A percentile compares a stretch with the other conserved stretches of the same genome.
phyloP scores from a whole-genome alignment of 2,113 vertebrate genomes.

The Genyomyrus donnyi region DNA sequence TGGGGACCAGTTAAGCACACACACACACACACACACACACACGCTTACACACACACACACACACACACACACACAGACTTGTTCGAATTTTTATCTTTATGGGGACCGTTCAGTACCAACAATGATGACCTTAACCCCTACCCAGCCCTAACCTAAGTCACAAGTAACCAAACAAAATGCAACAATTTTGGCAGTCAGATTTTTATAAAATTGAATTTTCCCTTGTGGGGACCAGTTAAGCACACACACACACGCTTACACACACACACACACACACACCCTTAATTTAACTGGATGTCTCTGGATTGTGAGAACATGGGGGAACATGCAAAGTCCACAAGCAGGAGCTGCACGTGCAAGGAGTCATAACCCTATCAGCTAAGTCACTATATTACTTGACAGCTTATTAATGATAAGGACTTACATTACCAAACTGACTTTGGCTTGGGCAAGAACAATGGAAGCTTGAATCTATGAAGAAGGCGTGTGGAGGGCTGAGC shows the following conservation, averaged over 20 bases:
- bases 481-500: neutral
- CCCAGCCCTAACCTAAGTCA: too few species aligned
- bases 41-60: too few species aligned
- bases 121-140: too few species aligned
- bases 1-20: neutral
- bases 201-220: too few species aligned
- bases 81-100: neutral
- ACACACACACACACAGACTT: neutral
- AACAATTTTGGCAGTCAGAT: too few species aligned
- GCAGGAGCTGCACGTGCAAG: neutral
- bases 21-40: neutral
- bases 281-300: neutral
- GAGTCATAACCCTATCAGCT: neutral
- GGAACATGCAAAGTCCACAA: neutral
- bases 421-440: neutral
- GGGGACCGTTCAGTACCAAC: too few species aligned
- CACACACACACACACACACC: neutral
- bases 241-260: neutral
- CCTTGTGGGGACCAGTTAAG: too few species aligned
- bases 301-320: neutral
- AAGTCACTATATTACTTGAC: neutral
- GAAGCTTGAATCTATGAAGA: neutral
- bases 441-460: neutral
- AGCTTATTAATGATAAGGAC: neutral
- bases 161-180: too few species aligned